Conservation (phyloP, 2,113 vertebrate species). For the Tapirus terrestris region DNA sequence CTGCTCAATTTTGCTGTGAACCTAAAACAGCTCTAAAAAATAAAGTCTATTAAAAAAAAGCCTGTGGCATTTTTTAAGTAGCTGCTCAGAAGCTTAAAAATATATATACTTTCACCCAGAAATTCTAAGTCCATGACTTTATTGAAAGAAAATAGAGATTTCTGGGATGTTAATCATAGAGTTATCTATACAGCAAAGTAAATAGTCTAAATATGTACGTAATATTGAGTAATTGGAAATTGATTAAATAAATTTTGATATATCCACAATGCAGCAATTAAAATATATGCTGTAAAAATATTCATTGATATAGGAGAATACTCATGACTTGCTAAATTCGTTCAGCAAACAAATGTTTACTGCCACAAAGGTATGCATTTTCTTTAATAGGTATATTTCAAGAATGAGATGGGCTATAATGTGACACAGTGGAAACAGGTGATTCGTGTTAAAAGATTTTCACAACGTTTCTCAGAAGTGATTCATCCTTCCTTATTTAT, state of each 20-base stretch:
- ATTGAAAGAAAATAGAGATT: not conserved
- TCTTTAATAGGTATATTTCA: not conserved
- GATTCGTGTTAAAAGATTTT: conserved; percentile 1
- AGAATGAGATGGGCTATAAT: not conserved
- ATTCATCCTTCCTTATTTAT: not conserved
- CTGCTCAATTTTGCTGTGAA: not conserved
- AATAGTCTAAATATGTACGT: not conserved
- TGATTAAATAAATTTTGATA: conserved; percentile 31
- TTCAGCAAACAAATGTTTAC: not conserved
- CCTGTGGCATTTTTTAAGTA: not conserved
- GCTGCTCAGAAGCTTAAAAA: not conserved
- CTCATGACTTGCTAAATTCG: not conserved
- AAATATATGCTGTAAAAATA: not conserved
- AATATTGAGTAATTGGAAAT: not conserved
- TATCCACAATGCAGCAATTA: not conserved
- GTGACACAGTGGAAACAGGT: not conserved
- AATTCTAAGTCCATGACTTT: not conserved
- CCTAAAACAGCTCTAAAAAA: not conserved
- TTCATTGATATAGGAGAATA: not conserved
- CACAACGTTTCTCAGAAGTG: not conserved
- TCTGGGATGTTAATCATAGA: not conserved
- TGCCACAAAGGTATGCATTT: not conserved
- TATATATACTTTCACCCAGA: not conserved
- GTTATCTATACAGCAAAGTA: not conserved
- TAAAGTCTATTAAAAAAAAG: not conserved